A percentile compares a stretch with the other conserved stretches of the same genome.
phyloP scores from a whole-genome alignment of 1,140 invertebrate genomes.

The Gryllus bimaculatus region DNA sequence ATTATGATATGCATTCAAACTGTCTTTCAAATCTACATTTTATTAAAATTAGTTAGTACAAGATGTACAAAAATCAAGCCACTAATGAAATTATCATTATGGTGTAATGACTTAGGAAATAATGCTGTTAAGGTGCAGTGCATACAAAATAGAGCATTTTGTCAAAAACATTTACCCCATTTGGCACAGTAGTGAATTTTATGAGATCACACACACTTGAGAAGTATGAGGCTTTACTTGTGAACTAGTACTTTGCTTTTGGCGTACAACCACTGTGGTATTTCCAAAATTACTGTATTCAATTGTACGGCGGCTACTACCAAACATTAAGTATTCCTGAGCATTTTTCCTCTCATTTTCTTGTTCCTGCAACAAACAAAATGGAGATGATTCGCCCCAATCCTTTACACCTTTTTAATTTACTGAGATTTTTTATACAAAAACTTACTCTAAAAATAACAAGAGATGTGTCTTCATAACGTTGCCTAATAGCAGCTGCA shows the following conservation, averaged over 20 bases:
- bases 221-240: slow-evolving; percentile 29
- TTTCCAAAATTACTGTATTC: slow-evolving; percentile 39
- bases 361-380: not conserved
- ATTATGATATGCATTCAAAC: too few species aligned
- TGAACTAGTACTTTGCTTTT: slow-evolving; percentile 22
- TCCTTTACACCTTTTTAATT: too few species aligned
- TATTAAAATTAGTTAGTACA: too few species aligned
- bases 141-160: too few species aligned
- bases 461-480: slow-evolving; percentile 35
- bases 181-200: not conserved
- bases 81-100: too few species aligned
- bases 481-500: slow-evolving; percentile 26
- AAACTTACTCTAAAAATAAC: slow-evolving; percentile 27
- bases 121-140: too few species aligned
- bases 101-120: too few species aligned
- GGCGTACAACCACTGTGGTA: slow-evolving; percentile 34
- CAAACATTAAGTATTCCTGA: slow-evolving; percentile 33
- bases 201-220: slow-evolving; percentile 26
- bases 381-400: not conserved
- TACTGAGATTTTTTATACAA: too few species aligned
- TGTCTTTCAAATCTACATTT: too few species aligned
- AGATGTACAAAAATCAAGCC: too few species aligned
- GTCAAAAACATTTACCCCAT: too few species aligned
- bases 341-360: slow-evolving; percentile 22
- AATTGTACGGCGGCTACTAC: slow-evolving; percentile 33